A percentile compares a stretch with the other conserved stretches of the same genome.
Conservation (phyloP, 2,113 vertebrate genomes). For the Callithrix jacchus region DNA sequence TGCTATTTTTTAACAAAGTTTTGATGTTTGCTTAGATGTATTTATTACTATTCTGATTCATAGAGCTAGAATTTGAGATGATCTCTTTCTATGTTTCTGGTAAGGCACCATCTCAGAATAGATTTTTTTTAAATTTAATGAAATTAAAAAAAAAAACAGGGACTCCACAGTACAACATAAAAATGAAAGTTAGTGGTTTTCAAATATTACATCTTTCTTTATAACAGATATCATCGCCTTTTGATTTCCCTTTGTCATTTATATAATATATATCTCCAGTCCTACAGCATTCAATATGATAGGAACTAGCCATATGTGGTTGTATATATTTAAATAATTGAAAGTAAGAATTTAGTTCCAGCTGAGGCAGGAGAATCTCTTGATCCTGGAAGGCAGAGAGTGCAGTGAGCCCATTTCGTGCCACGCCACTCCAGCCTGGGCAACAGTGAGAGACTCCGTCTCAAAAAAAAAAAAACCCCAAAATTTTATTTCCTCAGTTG, state of each 20-base stretch:
- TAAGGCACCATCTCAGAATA: neutral
- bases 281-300: neutral
- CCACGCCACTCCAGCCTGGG: too few relatives aligned
- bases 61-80: neutral
- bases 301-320: neutral
- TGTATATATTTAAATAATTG: conserved; percentile 1
- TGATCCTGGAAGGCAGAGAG: too few relatives aligned
- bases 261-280: neutral
- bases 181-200: neutral
- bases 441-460: too few relatives aligned
- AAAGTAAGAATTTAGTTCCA: neutral
- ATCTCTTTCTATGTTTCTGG: neutral
- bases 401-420: too few relatives aligned
- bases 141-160: neutral
- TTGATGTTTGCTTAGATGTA: neutral
- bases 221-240: neutral
- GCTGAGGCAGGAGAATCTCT: too few relatives aligned
- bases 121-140: neutral
- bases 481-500: neutral
- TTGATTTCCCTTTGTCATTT: neutral
- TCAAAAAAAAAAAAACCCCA: too few relatives aligned
- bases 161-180: neutral
- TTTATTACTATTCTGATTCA: neutral
- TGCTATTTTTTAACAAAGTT: neutral
- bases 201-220: neutral